Evolutionary conservation across 2,888 invertebrate species (phyloP).

Genomic region (Torymus auratus): DNA sequence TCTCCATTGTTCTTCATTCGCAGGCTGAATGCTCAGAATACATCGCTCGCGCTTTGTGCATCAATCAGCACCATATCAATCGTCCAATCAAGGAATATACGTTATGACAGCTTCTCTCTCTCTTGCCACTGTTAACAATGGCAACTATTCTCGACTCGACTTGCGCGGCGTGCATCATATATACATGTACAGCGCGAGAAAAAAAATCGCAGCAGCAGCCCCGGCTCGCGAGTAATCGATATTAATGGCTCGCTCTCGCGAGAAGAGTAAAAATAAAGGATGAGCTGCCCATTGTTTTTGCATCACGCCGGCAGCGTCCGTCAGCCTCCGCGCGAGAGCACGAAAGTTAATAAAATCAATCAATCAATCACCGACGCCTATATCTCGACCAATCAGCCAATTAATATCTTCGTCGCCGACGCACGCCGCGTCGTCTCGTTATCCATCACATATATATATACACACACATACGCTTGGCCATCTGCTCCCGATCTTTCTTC

Average conservation of each 20-base stretch:
- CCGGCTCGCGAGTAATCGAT: constrained; percentile 25
- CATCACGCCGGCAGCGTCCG: constrained; percentile 9
- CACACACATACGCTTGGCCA: not conserved
- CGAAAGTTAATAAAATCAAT: constrained; percentile 55
- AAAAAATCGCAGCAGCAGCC: not conserved
- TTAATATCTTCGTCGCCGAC: constrained; percentile 47
- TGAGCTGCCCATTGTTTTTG: constrained; percentile 46
- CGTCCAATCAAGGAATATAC: not conserved
- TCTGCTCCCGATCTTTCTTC: constrained; percentile 40
- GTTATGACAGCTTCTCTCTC: not conserved
- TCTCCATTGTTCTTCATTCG: not conserved
- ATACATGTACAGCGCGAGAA: not conserved
- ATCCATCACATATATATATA: not conserved
- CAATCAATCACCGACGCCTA: constrained; percentile 32
- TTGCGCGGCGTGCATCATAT: not conserved
- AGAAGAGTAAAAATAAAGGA: not conserved
- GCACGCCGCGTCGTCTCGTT: constrained; percentile 2
- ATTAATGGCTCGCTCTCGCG: constrained; percentile 4
- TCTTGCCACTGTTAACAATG: no score
- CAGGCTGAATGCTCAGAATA: no score
- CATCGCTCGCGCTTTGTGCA: no score
- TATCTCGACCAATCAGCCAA: constrained; percentile 48
- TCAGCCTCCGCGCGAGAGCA: constrained; percentile 10
- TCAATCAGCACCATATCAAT: not conserved
- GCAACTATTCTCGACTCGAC: no score